Percentiles rank a stretch among this genome's conserved stretches.
Evolutionary conservation across 2,113 vertebrate genomes (phyloP).

Genomic region (Ranitomeya variabilis): DNA sequence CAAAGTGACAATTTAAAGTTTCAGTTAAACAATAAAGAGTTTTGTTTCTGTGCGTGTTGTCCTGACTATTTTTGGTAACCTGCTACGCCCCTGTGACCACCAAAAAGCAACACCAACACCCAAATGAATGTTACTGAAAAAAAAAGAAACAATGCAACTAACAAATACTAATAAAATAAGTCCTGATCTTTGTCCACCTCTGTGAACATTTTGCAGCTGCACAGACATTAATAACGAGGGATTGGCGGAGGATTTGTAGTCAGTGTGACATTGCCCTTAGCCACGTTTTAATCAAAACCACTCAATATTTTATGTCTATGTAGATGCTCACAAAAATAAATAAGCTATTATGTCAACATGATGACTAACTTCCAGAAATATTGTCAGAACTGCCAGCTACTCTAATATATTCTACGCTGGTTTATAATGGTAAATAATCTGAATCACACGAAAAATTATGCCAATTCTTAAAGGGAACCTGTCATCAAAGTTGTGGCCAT

Average conservation of each 20-base stretch:
- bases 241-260: neutral
- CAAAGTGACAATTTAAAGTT: too few relatives aligned
- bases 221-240: neutral
- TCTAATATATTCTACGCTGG: neutral
- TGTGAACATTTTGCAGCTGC: neutral
- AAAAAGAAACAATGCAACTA: neutral
- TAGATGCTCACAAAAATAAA: neutral
- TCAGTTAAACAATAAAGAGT: too few relatives aligned
- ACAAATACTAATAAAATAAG: neutral
- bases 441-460: neutral
- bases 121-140: neutral
- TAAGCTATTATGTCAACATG: neutral
- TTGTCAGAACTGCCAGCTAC: neutral
- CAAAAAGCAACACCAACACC: neutral
- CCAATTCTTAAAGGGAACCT: too few relatives aligned
- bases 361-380: neutral
- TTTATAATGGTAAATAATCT: neutral
- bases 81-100: too few relatives aligned
- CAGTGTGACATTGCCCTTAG: slow-evolving; percentile 16
- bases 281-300: neutral
- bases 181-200: neutral
- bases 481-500: too few relatives aligned
- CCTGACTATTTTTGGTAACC: too few relatives aligned
- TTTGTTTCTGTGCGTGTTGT: too few relatives aligned
- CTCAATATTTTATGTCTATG: neutral